These are phyloP conservation scores for Dusona sp. DNA, from an alignment of 2,888 invertebrate species.

Conservation along the genomic window DNA sequence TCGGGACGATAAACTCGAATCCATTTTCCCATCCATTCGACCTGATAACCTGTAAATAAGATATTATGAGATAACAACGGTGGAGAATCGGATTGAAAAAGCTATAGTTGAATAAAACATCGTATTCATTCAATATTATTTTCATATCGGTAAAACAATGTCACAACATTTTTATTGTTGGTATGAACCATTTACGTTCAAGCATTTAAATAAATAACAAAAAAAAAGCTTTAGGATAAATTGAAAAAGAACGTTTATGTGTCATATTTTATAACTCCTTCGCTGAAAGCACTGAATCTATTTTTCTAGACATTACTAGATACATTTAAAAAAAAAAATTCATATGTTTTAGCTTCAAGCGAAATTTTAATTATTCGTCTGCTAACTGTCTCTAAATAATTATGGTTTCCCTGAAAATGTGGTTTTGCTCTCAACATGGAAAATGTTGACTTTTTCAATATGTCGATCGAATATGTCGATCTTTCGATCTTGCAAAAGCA, in stretches of 20 bases:
- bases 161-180: not conserved
- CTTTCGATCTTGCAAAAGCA: not conserved
- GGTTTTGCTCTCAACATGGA: not conserved
- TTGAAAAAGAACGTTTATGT: not conserved
- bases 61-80: not conserved
- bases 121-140: not conserved
- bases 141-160: not conserved
- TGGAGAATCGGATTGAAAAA: not conserved
- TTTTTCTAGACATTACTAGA: not conserved
- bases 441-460: not conserved
- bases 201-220: not conserved
- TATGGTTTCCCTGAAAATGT: not conserved
- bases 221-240: not conserved
- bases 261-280: not conserved
- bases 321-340: not conserved
- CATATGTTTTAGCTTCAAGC: not conserved
- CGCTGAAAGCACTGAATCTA: not conserved
- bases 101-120: not conserved
- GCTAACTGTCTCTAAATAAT: not conserved
- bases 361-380: not conserved
- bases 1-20: slow-evolving; percentile 95
- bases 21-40: slow-evolving; percentile 94
- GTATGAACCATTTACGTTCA: not conserved
- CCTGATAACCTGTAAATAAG: slow-evolving; percentile 89
- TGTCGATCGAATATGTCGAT: not conserved